phyloP scores from a whole-genome alignment of 2,113 vertebrate genomes.

The Isichthys henryi region DNA sequence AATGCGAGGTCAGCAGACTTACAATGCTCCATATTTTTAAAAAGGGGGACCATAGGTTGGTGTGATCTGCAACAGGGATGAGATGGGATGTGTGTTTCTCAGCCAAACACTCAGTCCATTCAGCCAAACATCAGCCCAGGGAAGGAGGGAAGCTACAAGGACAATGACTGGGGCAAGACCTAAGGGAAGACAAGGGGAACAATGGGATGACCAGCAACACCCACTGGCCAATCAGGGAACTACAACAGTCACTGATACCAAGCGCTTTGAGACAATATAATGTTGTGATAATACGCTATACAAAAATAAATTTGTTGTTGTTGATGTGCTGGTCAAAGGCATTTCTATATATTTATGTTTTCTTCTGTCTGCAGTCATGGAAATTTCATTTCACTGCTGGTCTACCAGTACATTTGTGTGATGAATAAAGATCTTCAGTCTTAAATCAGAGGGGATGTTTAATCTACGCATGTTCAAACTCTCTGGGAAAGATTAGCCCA shows the following conservation, averaged over 20 bases:
- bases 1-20: background rate
- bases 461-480: background rate
- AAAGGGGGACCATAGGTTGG: background rate
- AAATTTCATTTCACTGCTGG: background rate
- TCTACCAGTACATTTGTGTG: background rate
- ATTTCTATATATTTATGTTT: background rate
- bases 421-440: background rate
- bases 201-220: background rate
- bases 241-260: background rate
- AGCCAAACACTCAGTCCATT: background rate
- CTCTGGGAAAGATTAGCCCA: background rate
- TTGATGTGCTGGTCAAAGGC: too few species aligned
- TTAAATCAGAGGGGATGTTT: background rate
- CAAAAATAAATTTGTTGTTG: too few species aligned
- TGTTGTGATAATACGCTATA: too few species aligned
- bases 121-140: background rate
- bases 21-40: background rate
- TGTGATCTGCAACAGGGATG: too few species aligned
- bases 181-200: background rate
- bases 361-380: background rate
- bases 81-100: background rate
- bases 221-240: background rate
- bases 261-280: too few species aligned
- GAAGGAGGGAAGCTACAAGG: background rate
- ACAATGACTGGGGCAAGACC: background rate